Percentiles rank a stretch among this genome's conserved stretches.
Evolutionary conservation across 2,888 invertebrate species (phyloP).

Genomic region (Lydus trimaculatus): DNA sequence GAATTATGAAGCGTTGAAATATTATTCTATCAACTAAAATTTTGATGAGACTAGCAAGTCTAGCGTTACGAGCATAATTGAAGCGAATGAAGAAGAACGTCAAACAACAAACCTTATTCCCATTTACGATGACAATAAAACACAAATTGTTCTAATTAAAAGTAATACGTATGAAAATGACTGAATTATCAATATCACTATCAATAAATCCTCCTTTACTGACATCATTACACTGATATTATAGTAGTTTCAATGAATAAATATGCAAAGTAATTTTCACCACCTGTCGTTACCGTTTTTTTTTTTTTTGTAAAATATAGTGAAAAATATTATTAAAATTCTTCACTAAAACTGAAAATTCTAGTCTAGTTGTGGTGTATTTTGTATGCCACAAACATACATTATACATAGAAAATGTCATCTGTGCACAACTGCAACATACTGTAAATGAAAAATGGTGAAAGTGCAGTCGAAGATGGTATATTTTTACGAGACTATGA

Average conservation of each 20-base stretch:
- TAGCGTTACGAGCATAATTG: too few species aligned
- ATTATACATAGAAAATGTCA: conserved; percentile 25
- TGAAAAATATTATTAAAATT: conserved; percentile 6
- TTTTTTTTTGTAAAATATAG: conserved; percentile 6
- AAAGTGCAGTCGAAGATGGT: not conserved
- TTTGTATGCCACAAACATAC: conserved; percentile 15
- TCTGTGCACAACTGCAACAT: conserved; percentile 9
- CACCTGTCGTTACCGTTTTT: conserved; percentile 8
- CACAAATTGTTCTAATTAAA: conserved; percentile 40
- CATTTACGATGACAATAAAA: conserved; percentile 27
- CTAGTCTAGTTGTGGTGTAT: conserved; percentile 6
- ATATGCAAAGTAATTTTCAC: conserved; percentile 19
- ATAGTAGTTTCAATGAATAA: conserved; percentile 25
- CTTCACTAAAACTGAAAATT: conserved; percentile 3
- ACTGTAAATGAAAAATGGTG: not conserved
- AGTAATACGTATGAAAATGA: conserved; percentile 36
- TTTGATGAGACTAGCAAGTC: not conserved
- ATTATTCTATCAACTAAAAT: not conserved
- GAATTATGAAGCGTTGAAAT: not conserved
- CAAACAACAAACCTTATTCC: conserved; percentile 3
- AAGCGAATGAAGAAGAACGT: conserved; percentile 14
- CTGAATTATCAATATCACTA: conserved; percentile 22
- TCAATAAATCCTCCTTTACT: conserved; percentile 30
- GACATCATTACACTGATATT: conserved; percentile 14
- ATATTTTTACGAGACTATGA: conserved; percentile 17